These are phyloP conservation scores for Bilobella aurantiaca DNA, from an alignment of 1,140 invertebrate species.

Conservation along the genomic window DNA sequence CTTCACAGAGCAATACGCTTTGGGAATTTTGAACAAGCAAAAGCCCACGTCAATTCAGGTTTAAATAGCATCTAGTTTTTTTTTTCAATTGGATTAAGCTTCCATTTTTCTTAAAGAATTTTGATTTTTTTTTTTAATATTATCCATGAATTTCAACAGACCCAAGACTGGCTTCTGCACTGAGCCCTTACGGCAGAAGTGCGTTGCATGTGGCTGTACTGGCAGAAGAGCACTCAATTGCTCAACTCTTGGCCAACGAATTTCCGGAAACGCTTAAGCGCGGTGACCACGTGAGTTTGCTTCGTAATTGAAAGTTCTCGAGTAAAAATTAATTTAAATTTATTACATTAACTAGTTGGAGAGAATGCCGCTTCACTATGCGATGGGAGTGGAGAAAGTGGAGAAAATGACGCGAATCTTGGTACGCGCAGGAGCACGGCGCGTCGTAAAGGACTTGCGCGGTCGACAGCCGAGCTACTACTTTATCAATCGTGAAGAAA, in stretches of 20 bases:
- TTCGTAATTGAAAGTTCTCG: background rate
- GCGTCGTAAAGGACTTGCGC: slow-evolving; percentile 66
- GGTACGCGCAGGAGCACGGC: slow-evolving; percentile 55
- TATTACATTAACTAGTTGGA: slow-evolving; percentile 54
- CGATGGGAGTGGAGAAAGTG: slow-evolving; percentile 76
- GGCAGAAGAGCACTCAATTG: slow-evolving; percentile 63
- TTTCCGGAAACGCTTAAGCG: slow-evolving; percentile 61
- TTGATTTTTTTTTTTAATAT: too few relatives aligned
- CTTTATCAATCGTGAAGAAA: slow-evolving; percentile 81
- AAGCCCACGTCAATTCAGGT: slow-evolving; percentile 44
- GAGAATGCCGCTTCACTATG: slow-evolving; percentile 73
- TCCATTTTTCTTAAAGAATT: background rate
- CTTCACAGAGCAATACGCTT: slow-evolving; percentile 62
- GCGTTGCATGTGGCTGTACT: slow-evolving; percentile 72
- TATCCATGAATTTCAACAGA: too few relatives aligned
- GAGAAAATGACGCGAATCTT: slow-evolving; percentile 62
- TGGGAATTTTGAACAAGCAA: slow-evolving; percentile 51
- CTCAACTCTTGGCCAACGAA: slow-evolving; percentile 56
- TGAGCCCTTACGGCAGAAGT: slow-evolving; percentile 55
- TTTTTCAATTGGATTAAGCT: background rate
- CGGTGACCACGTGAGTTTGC: slow-evolving; percentile 66
- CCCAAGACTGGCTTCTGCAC: slow-evolving; percentile 55
- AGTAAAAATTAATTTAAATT: background rate
- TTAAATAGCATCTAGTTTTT: background rate
- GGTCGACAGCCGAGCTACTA: slow-evolving; percentile 81